These are phyloP conservation scores for Orchestia grillus DNA, from an alignment of 1,140 invertebrate genomes.

Conservation along the genomic window DNA sequence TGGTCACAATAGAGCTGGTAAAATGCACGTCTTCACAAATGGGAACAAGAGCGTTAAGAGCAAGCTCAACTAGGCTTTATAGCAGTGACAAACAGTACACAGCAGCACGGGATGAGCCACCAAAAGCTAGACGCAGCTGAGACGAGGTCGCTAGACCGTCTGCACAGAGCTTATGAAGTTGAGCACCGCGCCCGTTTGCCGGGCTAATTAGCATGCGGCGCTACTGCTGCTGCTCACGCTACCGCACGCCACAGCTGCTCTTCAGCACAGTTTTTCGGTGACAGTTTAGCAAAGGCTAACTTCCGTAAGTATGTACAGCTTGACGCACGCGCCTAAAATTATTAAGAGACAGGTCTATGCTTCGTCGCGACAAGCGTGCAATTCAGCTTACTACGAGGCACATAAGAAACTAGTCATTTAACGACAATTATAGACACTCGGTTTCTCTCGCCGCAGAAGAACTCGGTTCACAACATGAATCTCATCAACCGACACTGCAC, in stretches of 20 bases:
- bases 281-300: not conserved
- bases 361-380: not conserved
- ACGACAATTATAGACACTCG: too few relatives aligned
- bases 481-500: too few relatives aligned
- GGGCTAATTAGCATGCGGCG: constrained; percentile 22
- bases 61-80: not conserved
- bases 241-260: constrained; percentile 39
- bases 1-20: not conserved
- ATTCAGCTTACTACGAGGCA: not conserved
- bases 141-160: not conserved
- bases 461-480: too few relatives aligned
- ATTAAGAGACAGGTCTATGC: not conserved
- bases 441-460: too few relatives aligned
- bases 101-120: not conserved
- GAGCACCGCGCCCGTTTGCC: constrained; percentile 40
- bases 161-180: constrained; percentile 22
- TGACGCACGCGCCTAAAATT: not conserved
- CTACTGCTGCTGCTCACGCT: constrained; percentile 35
- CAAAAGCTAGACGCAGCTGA: not conserved
- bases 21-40: not conserved
- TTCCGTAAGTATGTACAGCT: not conserved
- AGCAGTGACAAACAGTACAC: not conserved
- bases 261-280: not conserved
- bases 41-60: not conserved
- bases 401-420: too few relatives aligned